These are phyloP conservation scores for Xiphophorus maculatus DNA, from an alignment of 2,113 vertebrate species.

Conservation along the genomic window DNA sequence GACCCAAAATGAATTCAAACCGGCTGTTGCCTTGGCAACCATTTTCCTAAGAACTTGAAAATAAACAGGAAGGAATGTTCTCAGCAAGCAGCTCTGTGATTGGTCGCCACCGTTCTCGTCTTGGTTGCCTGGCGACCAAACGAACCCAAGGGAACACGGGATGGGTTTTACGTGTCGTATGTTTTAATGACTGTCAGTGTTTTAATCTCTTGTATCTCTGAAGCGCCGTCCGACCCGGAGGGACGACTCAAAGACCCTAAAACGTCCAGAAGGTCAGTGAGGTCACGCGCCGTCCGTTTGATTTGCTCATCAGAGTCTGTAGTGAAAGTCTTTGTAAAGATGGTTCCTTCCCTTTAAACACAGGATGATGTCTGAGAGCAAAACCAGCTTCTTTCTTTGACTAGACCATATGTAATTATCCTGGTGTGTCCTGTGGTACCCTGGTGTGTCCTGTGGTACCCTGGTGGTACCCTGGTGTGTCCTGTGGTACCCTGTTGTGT, in stretches of 20 bases:
- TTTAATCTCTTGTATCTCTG: not conserved
- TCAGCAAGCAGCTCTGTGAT: not conserved
- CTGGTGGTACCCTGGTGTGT: fast-evolving
- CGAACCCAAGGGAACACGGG: too few relatives aligned
- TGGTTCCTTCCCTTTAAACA: not conserved
- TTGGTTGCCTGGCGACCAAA: not conserved
- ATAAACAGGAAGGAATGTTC: not conserved
- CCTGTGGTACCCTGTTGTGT: fast-evolving
- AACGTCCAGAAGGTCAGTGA: constrained; percentile 62
- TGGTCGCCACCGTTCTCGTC: not conserved
- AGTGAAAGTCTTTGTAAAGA: not conserved
- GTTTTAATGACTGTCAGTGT: not conserved
- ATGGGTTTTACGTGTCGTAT: too few relatives aligned
- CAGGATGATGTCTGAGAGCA: not conserved
- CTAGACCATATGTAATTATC: not conserved
- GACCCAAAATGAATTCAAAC: too few relatives aligned
- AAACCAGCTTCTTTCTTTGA: not conserved
- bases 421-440: not conserved
- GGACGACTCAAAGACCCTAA: constrained; percentile 6
- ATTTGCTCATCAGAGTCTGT: too few relatives aligned
- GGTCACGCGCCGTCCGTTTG: too few relatives aligned
- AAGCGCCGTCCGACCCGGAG: not conserved
- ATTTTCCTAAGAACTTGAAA: not conserved
- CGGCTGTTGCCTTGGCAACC: not conserved
- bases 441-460: fast-evolving